phyloP scores from a whole-genome alignment of 2,797 vertebrate species.

The Nasua narica region DNA sequence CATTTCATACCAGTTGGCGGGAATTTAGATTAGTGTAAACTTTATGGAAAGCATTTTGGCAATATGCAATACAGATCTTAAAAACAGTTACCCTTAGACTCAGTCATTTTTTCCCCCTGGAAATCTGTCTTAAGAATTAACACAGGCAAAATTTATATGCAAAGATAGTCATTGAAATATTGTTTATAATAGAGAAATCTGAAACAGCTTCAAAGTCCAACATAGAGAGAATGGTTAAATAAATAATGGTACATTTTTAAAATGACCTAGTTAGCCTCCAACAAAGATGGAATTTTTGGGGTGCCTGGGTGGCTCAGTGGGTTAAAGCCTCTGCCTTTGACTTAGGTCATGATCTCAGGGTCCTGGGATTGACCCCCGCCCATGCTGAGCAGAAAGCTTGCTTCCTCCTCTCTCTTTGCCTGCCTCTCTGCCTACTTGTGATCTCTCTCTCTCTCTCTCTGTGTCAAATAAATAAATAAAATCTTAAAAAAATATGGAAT shows the following conservation, averaged over 20 bases:
- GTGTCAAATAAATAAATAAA: too few species aligned
- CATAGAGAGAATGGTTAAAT: neutral
- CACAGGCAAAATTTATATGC: neutral
- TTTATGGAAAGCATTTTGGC: constrained; percentile 8
- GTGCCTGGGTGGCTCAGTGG: too few species aligned
- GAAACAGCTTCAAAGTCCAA: neutral
- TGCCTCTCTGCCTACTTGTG: too few species aligned
- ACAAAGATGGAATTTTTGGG: neutral
- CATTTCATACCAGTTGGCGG: neutral
- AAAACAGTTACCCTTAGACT: neutral
- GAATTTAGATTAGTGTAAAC: constrained; percentile 14
- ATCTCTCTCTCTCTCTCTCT: too few species aligned
- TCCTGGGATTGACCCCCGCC: too few species aligned
- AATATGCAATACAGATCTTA: neutral
- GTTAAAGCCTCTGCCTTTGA: too few species aligned
- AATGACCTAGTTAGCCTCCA: neutral
- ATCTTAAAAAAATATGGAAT: neutral
- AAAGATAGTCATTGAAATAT: neutral
- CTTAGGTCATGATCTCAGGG: too few species aligned
- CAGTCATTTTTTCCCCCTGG: neutral
- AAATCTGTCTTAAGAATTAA: neutral
- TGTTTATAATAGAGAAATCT: neutral
- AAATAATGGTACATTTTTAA: neutral
- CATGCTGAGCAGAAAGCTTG: too few species aligned
- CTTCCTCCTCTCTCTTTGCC: too few species aligned